Evolutionary conservation across 2,888 invertebrate genomes (phyloP).

Genomic region (Pyrocoelia pectoralis): DNA sequence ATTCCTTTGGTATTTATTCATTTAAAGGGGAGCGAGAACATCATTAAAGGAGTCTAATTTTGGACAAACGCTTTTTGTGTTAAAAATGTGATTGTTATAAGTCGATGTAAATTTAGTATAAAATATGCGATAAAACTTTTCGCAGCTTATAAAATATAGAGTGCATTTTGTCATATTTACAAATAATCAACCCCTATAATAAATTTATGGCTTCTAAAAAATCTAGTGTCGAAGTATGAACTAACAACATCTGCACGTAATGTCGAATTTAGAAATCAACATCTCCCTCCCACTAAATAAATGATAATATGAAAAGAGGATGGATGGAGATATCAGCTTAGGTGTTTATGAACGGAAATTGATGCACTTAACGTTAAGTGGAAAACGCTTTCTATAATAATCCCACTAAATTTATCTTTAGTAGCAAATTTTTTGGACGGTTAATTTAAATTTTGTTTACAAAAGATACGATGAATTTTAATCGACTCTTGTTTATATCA

Average conservation of each 20-base stretch:
- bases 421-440: constrained; percentile 48
- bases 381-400: constrained; percentile 57
- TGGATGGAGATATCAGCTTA: constrained; percentile 36
- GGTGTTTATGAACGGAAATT: constrained; percentile 57
- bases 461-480: constrained; percentile 52
- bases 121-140: constrained; percentile 21
- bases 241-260: constrained; percentile 30
- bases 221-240: constrained; percentile 32
- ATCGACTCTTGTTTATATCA: constrained; percentile 51
- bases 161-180: constrained; percentile 42
- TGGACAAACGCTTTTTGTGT: background rate
- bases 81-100: constrained; percentile 25
- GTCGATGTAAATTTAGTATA: constrained; percentile 25
- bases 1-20: constrained; percentile 8
- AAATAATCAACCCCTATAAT: constrained; percentile 34
- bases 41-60: background rate
- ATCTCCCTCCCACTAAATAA: constrained; percentile 21
- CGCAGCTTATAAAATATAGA: constrained; percentile 37
- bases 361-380: constrained; percentile 58
- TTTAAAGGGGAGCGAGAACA: constrained; percentile 8
- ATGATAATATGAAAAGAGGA: constrained; percentile 28
- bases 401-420: constrained; percentile 59
- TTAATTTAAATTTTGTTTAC: constrained; percentile 56
- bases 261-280: constrained; percentile 19
- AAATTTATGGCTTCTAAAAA: constrained; percentile 38